Evolutionary conservation across 2,888 invertebrate species (phyloP), one percentile per base, ranked within the genome.

Genomic region (Trissoscelio sp.): DNA sequence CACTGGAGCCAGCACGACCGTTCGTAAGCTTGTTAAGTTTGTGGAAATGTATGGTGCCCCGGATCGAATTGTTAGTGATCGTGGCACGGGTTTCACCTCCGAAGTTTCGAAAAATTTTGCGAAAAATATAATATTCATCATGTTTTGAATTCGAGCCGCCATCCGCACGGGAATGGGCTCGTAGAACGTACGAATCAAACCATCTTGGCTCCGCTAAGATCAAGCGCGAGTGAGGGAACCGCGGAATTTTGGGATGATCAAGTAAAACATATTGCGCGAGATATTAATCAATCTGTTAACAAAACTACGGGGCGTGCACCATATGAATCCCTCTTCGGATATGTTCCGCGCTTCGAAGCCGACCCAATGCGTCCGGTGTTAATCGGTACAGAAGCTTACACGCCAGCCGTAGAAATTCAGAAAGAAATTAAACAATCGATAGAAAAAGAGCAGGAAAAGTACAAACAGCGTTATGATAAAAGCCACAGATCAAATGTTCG

Each of bases 251-350:
- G 64, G 48, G 64, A 64, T 9, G 34, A 46, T n/a, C 1, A 7
- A 4, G 12, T 46, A 2, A 64, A 48, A 48, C 44, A 12, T 2
- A 64, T 57, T 5, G 39, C 20, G 3, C 39, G 39, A 14, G 39
- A 39, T 12, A 6, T 39, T 12, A 39, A 39, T 39, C 12, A 1
- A 7, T 39, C 39, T 0, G 20, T 37, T 3, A 34, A 51, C 37
- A 66, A 46, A 12, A 51, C 66, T 0, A 51, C 51, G 3, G 77
- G 79, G 1, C 79, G 44, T 7, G 53, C 82, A 7, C 83, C 85
- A 0, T 83, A 75, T 12, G 79, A 84, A 42, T 51, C 75, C 3
- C 28, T 85, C 2, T 83, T 77, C 31, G 85, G 85, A 5, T 81
- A 46, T 31, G 1, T 46, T 1, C 70, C 58, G 14, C n/a, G 75